These are phyloP conservation scores for Larimichthys polyactis DNA, from an alignment of 2,113 vertebrate species.

Conservation along the genomic window DNA sequence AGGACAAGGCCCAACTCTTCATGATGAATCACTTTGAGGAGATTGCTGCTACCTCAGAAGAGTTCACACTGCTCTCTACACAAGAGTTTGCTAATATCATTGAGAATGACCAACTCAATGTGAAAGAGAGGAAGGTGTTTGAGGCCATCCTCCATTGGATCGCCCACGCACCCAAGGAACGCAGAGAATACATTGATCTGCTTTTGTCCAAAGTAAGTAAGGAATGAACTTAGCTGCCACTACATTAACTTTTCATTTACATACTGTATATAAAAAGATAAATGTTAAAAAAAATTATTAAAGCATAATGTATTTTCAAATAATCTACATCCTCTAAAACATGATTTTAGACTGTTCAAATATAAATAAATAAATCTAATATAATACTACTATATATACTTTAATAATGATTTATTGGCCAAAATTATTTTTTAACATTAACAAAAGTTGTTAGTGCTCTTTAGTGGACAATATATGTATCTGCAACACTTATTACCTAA, in stretches of 20 bases:
- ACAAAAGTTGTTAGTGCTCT: neutral
- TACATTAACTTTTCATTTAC: too few relatives aligned
- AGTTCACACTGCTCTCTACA: conserved; percentile 84
- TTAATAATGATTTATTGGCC: neutral
- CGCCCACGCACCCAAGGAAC: conserved; percentile 5
- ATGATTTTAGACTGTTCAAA: too few relatives aligned
- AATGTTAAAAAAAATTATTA: neutral
- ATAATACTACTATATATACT: too few relatives aligned
- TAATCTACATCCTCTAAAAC: too few relatives aligned
- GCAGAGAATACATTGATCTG: conserved; percentile 19
- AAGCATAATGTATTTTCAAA: neutral
- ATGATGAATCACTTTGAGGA: conserved; percentile 86
- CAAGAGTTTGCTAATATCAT: conserved; percentile 83
- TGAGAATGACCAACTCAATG: conserved; percentile 58
- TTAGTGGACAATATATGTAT: neutral
- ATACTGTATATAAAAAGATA: too few relatives aligned
- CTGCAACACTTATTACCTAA: neutral
- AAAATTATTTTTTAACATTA: neutral
- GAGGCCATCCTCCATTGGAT: conserved; percentile 56
- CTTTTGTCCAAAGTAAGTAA: conserved; percentile 55
- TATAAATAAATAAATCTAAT: too few relatives aligned
- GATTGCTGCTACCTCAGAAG: conserved; percentile 74
- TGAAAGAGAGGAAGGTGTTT: conserved; percentile 41
- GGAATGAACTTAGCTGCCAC: neutral
- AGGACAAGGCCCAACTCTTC: conserved; percentile 81